phyloP scores from a whole-genome alignment of 2,113 vertebrate genomes.

The Odontophorus gujanensis region DNA sequence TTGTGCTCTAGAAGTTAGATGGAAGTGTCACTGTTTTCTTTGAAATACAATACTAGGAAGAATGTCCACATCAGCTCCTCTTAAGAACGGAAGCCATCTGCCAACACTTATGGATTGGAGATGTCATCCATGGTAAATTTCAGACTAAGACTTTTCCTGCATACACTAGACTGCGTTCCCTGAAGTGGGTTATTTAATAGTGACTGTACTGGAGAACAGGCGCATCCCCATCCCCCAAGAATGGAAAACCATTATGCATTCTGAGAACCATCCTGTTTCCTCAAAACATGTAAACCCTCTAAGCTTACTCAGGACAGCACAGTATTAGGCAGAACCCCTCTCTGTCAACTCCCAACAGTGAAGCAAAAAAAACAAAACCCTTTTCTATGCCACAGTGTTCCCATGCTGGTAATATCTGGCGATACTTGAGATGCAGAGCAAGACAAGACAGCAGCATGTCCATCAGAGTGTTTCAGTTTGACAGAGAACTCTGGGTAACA shows the following conservation, averaged over 20 bases:
- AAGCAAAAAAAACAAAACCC: neutral
- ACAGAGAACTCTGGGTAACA: neutral
- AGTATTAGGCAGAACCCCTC: neutral
- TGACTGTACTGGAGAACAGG: neutral
- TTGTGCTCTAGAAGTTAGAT: neutral
- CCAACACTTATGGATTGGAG: slow-evolving; percentile 34
- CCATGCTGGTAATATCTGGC: neutral
- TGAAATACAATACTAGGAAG: slow-evolving; percentile 72
- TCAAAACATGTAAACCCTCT: neutral
- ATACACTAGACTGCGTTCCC: neutral
- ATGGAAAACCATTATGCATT: neutral
- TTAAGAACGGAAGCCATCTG: slow-evolving; percentile 61
- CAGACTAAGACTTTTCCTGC: slow-evolving; percentile 52
- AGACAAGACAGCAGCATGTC: neutral
- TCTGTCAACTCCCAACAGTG: neutral
- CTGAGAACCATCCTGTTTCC: neutral
- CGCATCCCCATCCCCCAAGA: neutral
- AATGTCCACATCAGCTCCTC: slow-evolving; percentile 49
- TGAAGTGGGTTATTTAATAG: neutral
- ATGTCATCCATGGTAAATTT: slow-evolving; percentile 45
- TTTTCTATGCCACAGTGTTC: neutral
- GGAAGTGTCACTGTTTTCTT: slow-evolving; percentile 55
- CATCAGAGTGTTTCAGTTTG: neutral
- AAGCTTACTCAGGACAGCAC: neutral
- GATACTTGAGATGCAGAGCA: neutral